phyloP scores from a whole-genome alignment of 1,140 invertebrate species.

The Aporrectodea caliginosa region DNA sequence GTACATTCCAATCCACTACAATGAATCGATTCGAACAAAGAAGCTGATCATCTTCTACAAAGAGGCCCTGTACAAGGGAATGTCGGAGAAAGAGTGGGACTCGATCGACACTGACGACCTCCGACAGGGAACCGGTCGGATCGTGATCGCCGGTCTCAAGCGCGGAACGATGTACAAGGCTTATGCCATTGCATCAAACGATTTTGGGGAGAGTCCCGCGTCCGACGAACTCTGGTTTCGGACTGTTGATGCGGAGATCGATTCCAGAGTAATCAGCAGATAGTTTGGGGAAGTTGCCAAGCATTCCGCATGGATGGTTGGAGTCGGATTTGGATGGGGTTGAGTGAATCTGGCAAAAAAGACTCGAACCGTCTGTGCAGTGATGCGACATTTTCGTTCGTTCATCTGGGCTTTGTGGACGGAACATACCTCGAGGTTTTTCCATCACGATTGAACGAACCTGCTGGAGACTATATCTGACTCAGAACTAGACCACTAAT shows the following conservation, averaged over 20 bases:
- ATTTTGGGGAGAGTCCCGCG: slow-evolving; percentile 22
- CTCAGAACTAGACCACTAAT: too few relatives aligned
- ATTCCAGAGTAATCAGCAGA: background rate
- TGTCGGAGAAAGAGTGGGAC: slow-evolving; percentile 27
- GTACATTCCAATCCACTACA: slow-evolving; percentile 18
- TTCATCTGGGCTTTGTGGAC: too few relatives aligned
- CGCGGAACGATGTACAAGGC: slow-evolving; percentile 13
- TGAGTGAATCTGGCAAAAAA: too few relatives aligned
- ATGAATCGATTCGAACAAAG: slow-evolving; percentile 13
- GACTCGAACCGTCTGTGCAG: too few relatives aligned
- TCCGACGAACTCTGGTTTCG: slow-evolving; percentile 26
- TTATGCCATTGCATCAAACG: slow-evolving; percentile 6
- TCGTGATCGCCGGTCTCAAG: background rate
- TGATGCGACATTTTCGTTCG: too few relatives aligned
- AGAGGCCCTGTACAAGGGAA: slow-evolving; percentile 24
- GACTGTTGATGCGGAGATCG: slow-evolving; percentile 11
- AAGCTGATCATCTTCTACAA: slow-evolving; percentile 16
- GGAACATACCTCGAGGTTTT: too few relatives aligned
- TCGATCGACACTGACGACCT: slow-evolving; percentile 5
- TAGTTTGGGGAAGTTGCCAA: too few relatives aligned
- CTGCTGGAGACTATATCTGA: too few relatives aligned
- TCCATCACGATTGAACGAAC: too few relatives aligned
- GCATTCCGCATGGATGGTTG: too few relatives aligned
- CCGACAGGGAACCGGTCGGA: background rate
- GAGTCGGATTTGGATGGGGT: too few relatives aligned